phyloP scores from a whole-genome alignment of 2,797 vertebrate species.

The Synaphobranchus kaupii region DNA sequence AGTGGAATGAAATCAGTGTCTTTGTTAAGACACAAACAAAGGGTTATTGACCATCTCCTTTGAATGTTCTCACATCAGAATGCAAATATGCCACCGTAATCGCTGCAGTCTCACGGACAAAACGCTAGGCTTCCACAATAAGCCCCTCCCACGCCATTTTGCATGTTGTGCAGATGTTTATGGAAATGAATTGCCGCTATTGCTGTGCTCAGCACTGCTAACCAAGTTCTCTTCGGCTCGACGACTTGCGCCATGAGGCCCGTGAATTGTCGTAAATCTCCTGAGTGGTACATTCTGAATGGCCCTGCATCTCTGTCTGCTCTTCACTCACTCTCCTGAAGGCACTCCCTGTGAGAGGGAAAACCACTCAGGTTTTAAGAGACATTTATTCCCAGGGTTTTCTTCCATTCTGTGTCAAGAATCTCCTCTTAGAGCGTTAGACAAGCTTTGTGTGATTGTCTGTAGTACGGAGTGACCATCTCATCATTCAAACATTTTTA shows the following conservation, averaged over 20 bases:
- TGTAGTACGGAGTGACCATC: too few species aligned
- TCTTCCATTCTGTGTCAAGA: neutral
- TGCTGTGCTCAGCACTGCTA: conserved; percentile 33
- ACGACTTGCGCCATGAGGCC: neutral
- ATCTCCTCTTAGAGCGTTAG: neutral
- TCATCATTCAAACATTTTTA: too few species aligned
- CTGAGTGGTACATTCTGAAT: too few species aligned
- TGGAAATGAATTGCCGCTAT: conserved; percentile 43
- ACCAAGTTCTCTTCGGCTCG: neutral
- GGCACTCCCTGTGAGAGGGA: too few species aligned
- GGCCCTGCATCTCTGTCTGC: too few species aligned
- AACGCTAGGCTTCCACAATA: conserved; percentile 27
- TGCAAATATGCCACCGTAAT: conserved; percentile 20
- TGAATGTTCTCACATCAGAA: neutral
- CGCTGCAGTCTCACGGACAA: conserved; percentile 43
- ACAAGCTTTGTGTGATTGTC: neutral
- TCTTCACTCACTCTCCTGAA: too few species aligned
- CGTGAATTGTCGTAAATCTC: too few species aligned
- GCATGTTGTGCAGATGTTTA: conserved; percentile 55
- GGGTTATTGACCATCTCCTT: neutral
- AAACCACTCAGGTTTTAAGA: neutral
- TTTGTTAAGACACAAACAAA: conserved; percentile 8
- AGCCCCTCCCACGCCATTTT: conserved; percentile 36
- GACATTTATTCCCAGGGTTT: neutral
- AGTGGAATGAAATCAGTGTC: neutral